Percentiles rank a stretch among this genome's conserved stretches.
Evolutionary conservation across 2,113 vertebrate species (phyloP).

Genomic region (Oreochromis tanganicae): DNA sequence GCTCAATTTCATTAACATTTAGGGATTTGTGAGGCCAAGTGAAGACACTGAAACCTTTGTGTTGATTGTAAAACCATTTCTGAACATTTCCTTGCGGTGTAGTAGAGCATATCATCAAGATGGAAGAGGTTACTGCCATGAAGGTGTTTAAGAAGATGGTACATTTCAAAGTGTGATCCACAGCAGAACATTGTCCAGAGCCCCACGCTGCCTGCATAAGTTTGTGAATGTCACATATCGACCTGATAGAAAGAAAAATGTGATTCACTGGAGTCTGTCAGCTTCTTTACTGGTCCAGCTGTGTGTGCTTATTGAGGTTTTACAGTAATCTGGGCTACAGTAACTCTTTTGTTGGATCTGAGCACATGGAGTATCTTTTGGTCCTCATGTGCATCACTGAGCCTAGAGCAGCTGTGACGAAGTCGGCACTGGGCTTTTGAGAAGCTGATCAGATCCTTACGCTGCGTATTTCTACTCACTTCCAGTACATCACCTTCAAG

Average conservation of each 20-base stretch:
- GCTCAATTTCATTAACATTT: not conserved
- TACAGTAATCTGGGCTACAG: not conserved
- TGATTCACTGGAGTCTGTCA: not conserved
- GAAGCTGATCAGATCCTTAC: not conserved
- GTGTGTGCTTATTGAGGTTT: not conserved
- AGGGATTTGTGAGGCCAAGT: not conserved
- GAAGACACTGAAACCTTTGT: not conserved
- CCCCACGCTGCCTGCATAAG: not conserved
- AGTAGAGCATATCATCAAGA: not conserved
- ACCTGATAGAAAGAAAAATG: not conserved
- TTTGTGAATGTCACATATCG: not conserved
- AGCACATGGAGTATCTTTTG: not conserved
- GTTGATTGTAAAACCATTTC: not conserved
- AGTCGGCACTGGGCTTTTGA: not conserved
- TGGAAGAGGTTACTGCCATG: not conserved
- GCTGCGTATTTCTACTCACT: not conserved
- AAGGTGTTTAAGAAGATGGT: not conserved
- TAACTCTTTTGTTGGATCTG: not conserved
- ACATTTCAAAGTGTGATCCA: not conserved
- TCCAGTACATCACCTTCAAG: not conserved
- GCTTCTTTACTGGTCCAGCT: not conserved
- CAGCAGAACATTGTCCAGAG: not conserved
- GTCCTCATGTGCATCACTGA: not conserved
- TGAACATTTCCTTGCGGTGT: fast-evolving
- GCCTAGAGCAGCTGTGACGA: not conserved